phyloP scores from a whole-genome alignment of 2,888 invertebrate species.

The Dryobotodes eremita region DNA sequence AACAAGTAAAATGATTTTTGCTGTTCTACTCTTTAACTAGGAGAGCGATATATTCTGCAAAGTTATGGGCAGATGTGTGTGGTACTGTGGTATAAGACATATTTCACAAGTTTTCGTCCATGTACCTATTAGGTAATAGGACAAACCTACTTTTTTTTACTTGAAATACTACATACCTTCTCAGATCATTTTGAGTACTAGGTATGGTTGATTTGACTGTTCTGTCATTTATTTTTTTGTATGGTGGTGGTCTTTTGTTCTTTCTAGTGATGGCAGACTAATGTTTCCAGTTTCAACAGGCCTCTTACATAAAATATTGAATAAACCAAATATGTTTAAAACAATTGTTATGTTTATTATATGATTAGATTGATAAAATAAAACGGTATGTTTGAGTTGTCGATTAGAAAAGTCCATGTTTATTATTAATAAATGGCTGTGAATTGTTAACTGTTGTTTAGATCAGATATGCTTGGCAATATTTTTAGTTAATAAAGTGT shows the following conservation, averaged over 20 bases:
- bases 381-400: slow-evolving; percentile 51
- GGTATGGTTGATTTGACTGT: background rate
- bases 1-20: no score
- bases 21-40: no score
- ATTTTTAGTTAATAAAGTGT: slow-evolving; percentile 85
- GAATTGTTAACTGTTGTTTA: slow-evolving; percentile 89
- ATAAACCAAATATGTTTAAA: background rate
- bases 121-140: background rate
- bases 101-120: background rate
- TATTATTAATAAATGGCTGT: slow-evolving; percentile 87
- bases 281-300: slow-evolving; percentile 27
- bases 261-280: slow-evolving; percentile 24
- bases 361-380: no score
- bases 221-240: no score
- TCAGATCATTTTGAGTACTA: background rate
- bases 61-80: background rate
- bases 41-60: background rate
- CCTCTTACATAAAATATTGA: slow-evolving; percentile 6
- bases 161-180: background rate
- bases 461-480: slow-evolving; percentile 86
- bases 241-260: background rate
- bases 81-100: background rate
- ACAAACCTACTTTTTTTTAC: no score
- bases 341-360: background rate
- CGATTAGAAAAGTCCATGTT: slow-evolving; percentile 66